Conservation (phyloP, 2,888 invertebrate genomes). For the Chloroclystis v-ata region DNA sequence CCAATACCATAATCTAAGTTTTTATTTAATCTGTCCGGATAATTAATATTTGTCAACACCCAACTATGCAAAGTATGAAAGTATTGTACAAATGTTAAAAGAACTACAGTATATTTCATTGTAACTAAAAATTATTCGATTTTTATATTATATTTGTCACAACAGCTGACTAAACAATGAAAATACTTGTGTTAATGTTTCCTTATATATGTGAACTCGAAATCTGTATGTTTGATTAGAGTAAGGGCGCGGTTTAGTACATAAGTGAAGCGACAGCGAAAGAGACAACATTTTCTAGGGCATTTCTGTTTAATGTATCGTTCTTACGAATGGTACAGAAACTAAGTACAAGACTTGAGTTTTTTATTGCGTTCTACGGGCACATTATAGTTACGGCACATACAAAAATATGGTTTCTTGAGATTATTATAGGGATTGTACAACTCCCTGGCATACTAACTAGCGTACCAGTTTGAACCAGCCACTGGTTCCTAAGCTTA, state of each 20-base stretch:
- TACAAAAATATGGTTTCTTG: too few species aligned
- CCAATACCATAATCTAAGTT: background rate
- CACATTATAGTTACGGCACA: too few species aligned
- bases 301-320: too few species aligned
- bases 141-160: background rate
- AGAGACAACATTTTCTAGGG: background rate
- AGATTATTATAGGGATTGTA: too few species aligned
- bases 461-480: too few species aligned
- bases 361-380: too few species aligned
- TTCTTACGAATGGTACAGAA: too few species aligned
- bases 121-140: background rate
- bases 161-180: slow-evolving; percentile 20
- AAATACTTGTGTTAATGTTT: slow-evolving; percentile 13
- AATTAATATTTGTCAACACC: slow-evolving; percentile 30
- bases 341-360: too few species aligned
- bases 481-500: too few species aligned
- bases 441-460: too few species aligned
- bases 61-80: slow-evolving; percentile 23
- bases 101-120: background rate
- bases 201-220: slow-evolving; percentile 31
- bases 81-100: slow-evolving; percentile 10
- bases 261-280: slow-evolving; percentile 6
- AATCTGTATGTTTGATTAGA: slow-evolving; percentile 28
- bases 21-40: background rate
- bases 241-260: slow-evolving; percentile 8